Conservation (phyloP, 2,888 invertebrate species). For the Drosophila aldrichi region DNA sequence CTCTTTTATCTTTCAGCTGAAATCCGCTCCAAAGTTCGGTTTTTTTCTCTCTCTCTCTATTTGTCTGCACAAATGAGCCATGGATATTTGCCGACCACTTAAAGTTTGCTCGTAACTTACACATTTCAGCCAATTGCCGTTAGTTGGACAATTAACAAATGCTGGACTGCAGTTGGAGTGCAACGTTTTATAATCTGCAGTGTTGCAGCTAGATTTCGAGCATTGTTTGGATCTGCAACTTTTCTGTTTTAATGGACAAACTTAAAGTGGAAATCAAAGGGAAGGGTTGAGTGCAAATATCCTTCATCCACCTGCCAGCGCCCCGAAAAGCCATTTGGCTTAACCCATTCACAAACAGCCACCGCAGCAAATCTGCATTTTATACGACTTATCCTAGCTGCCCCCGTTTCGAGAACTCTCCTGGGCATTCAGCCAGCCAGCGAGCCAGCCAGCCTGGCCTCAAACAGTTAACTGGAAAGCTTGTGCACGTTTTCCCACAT, state of each 20-base stretch:
- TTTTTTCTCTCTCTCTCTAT: neutral
- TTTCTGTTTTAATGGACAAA: slow-evolving; percentile 36
- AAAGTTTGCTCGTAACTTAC: slow-evolving; percentile 4
- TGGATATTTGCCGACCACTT: neutral
- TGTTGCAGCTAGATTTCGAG: slow-evolving; percentile 19
- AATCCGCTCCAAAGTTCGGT: neutral
- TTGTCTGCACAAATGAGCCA: slow-evolving; percentile 6
- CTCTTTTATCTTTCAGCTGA: slow-evolving; percentile 10
- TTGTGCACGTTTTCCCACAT: slow-evolving; percentile 77
- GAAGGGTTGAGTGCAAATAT: neutral
- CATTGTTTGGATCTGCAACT: slow-evolving; percentile 55
- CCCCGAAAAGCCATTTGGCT: slow-evolving; percentile 36
- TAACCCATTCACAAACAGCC: slow-evolving; percentile 48
- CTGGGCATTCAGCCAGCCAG: slow-evolving; percentile 5
- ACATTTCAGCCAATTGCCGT: slow-evolving; percentile 4
- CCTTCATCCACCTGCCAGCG: neutral
- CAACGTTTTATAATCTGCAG: slow-evolving; percentile 34
- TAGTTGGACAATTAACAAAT: slow-evolving; percentile 33
- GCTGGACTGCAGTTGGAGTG: slow-evolving; percentile 10
- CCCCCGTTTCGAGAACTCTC: slow-evolving; percentile 9
- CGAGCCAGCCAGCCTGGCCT: neutral
- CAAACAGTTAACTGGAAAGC: slow-evolving; percentile 39
- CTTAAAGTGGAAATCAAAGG: slow-evolving; percentile 27
- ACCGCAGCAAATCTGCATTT: slow-evolving; percentile 69
- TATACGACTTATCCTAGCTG: slow-evolving; percentile 29